phyloP scores from a whole-genome alignment of 92 coral and sea anemone species.

The Desmophyllum pertusum region DNA sequence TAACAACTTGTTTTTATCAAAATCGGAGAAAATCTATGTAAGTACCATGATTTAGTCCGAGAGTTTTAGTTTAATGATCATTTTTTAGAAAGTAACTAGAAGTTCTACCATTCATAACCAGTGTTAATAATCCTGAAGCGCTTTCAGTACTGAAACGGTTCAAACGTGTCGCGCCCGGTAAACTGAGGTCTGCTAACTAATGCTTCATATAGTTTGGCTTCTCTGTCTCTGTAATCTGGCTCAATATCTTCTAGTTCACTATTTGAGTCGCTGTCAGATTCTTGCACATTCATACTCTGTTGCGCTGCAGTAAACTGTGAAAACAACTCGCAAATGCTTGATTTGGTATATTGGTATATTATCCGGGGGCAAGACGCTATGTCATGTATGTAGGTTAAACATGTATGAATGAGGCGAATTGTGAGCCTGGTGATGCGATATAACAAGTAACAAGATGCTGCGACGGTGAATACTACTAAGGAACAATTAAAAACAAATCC shows the following conservation, averaged over 20 bases:
- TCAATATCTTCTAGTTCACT: slow-evolving; percentile 46
- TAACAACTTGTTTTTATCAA: too few relatives aligned
- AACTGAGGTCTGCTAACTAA: slow-evolving; percentile 14
- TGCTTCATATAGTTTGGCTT: slow-evolving; percentile 37
- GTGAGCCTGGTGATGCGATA: not conserved
- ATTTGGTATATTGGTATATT: not conserved
- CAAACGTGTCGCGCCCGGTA: slow-evolving; percentile 21
- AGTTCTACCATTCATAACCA: too few relatives aligned
- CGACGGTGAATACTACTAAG: not conserved
- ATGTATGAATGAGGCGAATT: not conserved
- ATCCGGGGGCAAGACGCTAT: not conserved
- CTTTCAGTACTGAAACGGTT: slow-evolving; percentile 21
- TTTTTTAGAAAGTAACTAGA: too few relatives aligned
- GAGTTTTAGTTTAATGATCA: too few relatives aligned
- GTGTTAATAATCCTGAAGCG: too few relatives aligned
- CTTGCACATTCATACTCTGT: not conserved
- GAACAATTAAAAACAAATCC: slow-evolving; percentile 6
- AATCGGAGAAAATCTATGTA: too few relatives aligned
- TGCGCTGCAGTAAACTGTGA: slow-evolving; percentile 10
- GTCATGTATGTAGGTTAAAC: not conserved
- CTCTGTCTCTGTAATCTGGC: slow-evolving; percentile 48
- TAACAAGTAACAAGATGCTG: not conserved
- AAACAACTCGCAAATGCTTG: not conserved
- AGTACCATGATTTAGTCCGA: too few relatives aligned
- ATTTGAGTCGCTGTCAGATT: not conserved